Percentiles rank a stretch among this genome's conserved stretches.
These are phyloP conservation scores for Myrmophylax atrothorax DNA, from an alignment of 2,113 vertebrate species.

Conservation along the genomic window DNA sequence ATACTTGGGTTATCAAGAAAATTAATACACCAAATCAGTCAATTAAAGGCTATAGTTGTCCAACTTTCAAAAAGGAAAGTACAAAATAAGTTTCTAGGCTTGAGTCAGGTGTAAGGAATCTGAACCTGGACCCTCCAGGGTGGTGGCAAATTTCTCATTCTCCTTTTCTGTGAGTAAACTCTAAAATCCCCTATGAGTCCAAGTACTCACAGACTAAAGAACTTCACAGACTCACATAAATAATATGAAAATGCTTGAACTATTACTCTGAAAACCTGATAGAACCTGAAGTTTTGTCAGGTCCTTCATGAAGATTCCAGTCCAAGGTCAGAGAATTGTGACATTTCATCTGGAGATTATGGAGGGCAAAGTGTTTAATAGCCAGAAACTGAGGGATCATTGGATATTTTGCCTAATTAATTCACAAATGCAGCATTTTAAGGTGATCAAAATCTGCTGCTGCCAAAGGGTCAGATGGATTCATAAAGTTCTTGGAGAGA, in stretches of 20 bases:
- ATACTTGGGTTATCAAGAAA: conserved; percentile 66
- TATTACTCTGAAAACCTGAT: background rate
- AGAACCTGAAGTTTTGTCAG: background rate
- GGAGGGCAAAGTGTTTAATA: background rate
- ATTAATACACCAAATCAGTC: conserved; percentile 65
- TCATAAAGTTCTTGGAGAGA: background rate
- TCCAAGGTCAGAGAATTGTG: background rate
- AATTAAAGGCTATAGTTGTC: background rate
- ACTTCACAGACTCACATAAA: background rate
- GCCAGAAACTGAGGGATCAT: background rate
- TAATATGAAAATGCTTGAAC: background rate
- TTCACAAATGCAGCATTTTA: background rate
- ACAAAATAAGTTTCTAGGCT: background rate
- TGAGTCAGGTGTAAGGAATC: background rate
- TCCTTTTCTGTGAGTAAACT: background rate
- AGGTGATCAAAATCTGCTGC: background rate
- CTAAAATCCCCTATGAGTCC: background rate
- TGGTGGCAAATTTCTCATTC: background rate
- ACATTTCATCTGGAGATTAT: background rate
- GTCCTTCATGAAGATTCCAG: background rate
- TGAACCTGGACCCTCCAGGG: background rate
- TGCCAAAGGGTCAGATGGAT: background rate
- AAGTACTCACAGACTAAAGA: background rate
- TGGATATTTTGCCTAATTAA: background rate
- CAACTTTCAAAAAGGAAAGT: background rate